Base-by-base conservation (phyloP, 2,797 vertebrate genomes). In the Lithobates pipiens region DNA sequence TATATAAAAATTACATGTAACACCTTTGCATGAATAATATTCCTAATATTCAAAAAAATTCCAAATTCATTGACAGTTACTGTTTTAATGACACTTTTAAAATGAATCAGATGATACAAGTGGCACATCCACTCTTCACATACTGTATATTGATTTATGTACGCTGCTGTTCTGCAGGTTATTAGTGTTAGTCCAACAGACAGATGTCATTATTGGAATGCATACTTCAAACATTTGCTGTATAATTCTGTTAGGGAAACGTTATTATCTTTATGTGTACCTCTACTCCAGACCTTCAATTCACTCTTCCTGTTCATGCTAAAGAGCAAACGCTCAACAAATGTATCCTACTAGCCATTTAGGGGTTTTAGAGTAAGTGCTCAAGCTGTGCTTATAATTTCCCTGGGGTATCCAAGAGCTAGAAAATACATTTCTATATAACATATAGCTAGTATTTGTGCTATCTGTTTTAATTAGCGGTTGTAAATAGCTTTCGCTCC, bases 281-380 rank as follows among this genome's bases (percentile, higher is more conserved):
- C 54, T 36, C 34, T 42, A 32, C 36, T 63, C 36, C 50, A 61
- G 54, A 13, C 10, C 54, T 39, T 63, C 10, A 63, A 39, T 69
- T 29, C 25, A 50, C 63, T 50, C 50, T 89, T 89, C 86, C 88
- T 68, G 90, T 75, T 10, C 36, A 75, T 76, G 89, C 88, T 88
- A 91, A 89, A 88, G 89, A 90, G 83, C 82, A 90, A 88, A 86
- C 88, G 87, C 82, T 84, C 87, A 88, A 88, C 79, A 90, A 93
- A 92, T 88, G 57, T 88, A 85, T 88, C 85, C 80, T 77, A 79
- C 81, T 76, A 61, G 85, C 89, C 88, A 80, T 88, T 86, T 89
- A 88, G 88, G 90, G 91, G 76, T 74, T 90, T 88, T 86, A 82
- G 77, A 89, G 89, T 91, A 77, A 61, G 54, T 61, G 54, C 44